Evolutionary conservation across 2,888 invertebrate species (phyloP), one percentile per base, ranked within the genome.

Genomic region (Baronia brevicornis): DNA sequence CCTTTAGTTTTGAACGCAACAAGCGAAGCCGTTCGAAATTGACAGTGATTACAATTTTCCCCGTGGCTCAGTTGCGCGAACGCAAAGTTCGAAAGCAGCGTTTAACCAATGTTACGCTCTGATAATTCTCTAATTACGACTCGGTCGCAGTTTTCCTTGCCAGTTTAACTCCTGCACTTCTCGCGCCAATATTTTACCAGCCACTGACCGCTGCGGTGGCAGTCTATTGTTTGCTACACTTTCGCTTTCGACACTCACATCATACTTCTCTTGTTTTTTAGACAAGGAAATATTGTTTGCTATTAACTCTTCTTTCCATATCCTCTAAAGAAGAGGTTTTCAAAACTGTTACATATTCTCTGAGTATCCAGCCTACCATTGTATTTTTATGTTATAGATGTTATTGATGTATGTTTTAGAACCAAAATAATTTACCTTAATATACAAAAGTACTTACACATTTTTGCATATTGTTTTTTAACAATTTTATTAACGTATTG

Each of bases 21-120:
- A 54, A 65, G 66, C 65, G 65, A 69, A 60, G 67, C 62, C 60
- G 59, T 71, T 77, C 69, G 80, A 82, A 84, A 84, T 79, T 79
- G 80, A 82, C 77, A 84, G 82, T 84, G 80, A 78, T 80, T 80
- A 74, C 78, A 71, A 80, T 78, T 82, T 82, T 78, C 82, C 80
- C 79, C 75, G 70, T 68, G 70, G 70, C 68, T 61, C 60, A 61
- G 60, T 71, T 72, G 77, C 74, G 71, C 75, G 66, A 63, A 72
- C 77, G 75, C 80, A 79, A 78, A 66, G 79, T 77, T 74, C 79
- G 84, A 82, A 82, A 84, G 80, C 78, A 75, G 65, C 73, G 73
- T 78, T 84, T 79, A 78, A 74, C 84, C 79, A 80, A 82, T 82
- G 82, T 79, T 78, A 65, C 66, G 80, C 79, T 82, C 84, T 82